Evolutionary conservation across 2,888 invertebrate species (phyloP), one percentile per base, ranked within the genome.

Genomic region (Exephanes ischioxanthus): DNA sequence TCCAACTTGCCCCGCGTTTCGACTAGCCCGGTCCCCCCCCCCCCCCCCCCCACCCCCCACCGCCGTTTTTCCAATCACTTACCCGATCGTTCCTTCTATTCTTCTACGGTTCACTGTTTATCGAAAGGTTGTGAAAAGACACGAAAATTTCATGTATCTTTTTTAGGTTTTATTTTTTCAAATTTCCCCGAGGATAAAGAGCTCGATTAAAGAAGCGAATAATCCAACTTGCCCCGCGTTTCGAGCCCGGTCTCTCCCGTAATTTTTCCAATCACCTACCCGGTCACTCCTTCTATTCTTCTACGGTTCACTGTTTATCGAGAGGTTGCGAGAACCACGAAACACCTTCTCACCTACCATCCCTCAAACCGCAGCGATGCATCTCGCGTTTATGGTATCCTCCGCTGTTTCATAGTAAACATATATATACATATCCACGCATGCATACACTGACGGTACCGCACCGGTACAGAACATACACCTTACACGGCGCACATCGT

Each of bases 341-440:
- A 63, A 63, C 75, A 26, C 75, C 26, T 26, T 75, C 61, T 26
- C 30, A 26, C 58, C 63, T 9, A 26, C 11, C 22, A 75, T 30
- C 48, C 41, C 51, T 61, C 63, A 45, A 30, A 75, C 63, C 75
- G 30, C 48, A 75, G 63, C 75, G 63, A 75, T 75, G n/a, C 63
- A 61, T 33, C 63, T 75, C 61, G 63, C 63, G 63, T 75, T 75
- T 30, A 61, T 45, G 58, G 73, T 75, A 61, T 75, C 48, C 63
- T 75, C 48, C 63, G 6, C 48, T 33, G 48, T 63, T 63, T 16
- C 75, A 33, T 30, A 63, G 63, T 16, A 33, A 33, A 63, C 26
- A 58, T 22, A 58, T 9, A 58, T 1, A 11, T 26, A 58, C 14
- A 58, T 14, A 14, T 55, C 11, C 14, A 22, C 9, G 14, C 22